Conservation (phyloP, 1,140 invertebrate genomes). For the Thalassaphorura encarpata region DNA sequence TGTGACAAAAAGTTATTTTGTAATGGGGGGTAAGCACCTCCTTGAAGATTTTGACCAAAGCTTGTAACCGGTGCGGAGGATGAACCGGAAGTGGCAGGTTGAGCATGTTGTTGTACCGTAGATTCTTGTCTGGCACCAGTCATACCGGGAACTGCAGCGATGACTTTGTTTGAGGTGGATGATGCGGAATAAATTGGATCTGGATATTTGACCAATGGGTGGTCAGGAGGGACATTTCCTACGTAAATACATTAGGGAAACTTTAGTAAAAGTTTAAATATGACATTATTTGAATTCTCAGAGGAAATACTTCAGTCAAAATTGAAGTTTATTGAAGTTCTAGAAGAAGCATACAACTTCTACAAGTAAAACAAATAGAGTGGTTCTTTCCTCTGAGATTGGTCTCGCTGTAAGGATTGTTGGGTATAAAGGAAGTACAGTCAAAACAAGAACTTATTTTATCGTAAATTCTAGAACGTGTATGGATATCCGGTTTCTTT, state of each 20-base stretch:
- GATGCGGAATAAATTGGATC: slow-evolving; percentile 19
- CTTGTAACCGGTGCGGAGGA: background rate
- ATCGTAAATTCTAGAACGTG: too few species aligned
- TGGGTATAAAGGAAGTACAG: too few species aligned
- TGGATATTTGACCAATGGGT: slow-evolving; percentile 29
- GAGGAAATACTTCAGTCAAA: background rate
- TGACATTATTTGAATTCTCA: too few species aligned
- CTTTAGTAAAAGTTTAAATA: too few species aligned
- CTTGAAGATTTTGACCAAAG: slow-evolving; percentile 1
- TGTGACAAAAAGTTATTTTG: too few species aligned
- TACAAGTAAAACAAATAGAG: background rate
- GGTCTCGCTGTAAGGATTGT: too few species aligned
- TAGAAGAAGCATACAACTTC: background rate
- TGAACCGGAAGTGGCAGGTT: background rate
- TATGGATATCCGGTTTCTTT: too few species aligned
- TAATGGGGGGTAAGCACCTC: too few species aligned
- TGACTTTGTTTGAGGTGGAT: slow-evolving; percentile 9
- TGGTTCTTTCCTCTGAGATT: too few species aligned
- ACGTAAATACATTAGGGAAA: too few species aligned
- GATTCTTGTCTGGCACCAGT: slow-evolving; percentile 1
- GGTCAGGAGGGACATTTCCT: slow-evolving; percentile 32
- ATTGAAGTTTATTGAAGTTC: background rate
- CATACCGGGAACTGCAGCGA: slow-evolving; percentile 27
- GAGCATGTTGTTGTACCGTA: background rate
- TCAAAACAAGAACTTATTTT: too few species aligned